phyloP scores from a whole-genome alignment of 2,888 invertebrate genomes.

The Boloria selene region DNA sequence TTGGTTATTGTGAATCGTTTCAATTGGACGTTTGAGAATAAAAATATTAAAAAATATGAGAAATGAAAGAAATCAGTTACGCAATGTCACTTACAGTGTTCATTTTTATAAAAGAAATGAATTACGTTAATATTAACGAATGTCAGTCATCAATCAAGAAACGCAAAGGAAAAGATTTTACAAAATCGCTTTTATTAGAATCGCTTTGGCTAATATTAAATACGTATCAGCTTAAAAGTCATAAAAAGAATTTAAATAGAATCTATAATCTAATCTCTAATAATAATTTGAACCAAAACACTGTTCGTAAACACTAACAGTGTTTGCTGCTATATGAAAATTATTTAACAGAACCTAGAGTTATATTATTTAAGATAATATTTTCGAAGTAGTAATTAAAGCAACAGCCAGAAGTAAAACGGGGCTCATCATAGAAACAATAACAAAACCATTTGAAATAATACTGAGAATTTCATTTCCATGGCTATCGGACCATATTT shows the following conservation, averaged over 20 bases:
- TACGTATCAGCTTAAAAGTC: no score
- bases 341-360: slow-evolving; percentile 5
- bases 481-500: slow-evolving; percentile 23
- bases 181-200: not conserved
- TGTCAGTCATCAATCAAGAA: slow-evolving; percentile 53
- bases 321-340: slow-evolving; percentile 2
- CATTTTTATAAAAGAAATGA: slow-evolving; percentile 45
- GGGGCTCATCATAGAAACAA: slow-evolving; percentile 28
- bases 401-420: slow-evolving; percentile 37
- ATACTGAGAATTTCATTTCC: slow-evolving; percentile 24
- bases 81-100: slow-evolving; percentile 44
- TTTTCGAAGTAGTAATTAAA: slow-evolving; percentile 20
- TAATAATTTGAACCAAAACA: not conserved
- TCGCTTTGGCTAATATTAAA: no score
- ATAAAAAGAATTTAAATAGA: no score
- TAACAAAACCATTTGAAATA: slow-evolving; percentile 34
- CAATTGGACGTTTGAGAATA: slow-evolving; percentile 1
- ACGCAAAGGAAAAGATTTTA: slow-evolving; percentile 38
- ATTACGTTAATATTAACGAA: slow-evolving; percentile 55
- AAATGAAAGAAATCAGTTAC: slow-evolving; percentile 38
- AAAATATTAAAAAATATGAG: not conserved
- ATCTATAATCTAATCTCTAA: no score
- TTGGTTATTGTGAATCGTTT: not conserved
- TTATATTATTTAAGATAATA: slow-evolving; percentile 19
- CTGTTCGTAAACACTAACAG: not conserved